Evolutionary conservation across 1,140 invertebrate genomes (phyloP).

Genomic region (Diabrotica undecimpunctata): DNA sequence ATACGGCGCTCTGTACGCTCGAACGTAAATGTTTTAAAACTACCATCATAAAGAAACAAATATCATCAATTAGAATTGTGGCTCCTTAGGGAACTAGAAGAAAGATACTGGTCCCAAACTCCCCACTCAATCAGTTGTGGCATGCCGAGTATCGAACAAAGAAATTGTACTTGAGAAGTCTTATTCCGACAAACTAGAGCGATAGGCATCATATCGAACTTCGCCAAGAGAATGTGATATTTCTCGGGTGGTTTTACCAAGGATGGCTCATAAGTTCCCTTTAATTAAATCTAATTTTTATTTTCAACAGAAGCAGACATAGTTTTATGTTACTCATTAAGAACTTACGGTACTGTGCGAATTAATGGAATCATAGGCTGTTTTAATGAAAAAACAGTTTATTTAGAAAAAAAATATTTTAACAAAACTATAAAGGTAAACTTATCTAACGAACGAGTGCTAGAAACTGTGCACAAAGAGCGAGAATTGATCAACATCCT

Average conservation of each 20-base stretch:
- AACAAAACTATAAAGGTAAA: too few relatives aligned
- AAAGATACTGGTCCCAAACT: slow-evolving; percentile 41
- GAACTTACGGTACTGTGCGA: too few relatives aligned
- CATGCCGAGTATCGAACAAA: slow-evolving; percentile 41
- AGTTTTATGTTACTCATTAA: too few relatives aligned
- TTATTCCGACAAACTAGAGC: slow-evolving; percentile 36
- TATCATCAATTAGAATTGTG: slow-evolving; percentile 41
- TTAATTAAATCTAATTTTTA: too few relatives aligned
- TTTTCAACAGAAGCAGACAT: too few relatives aligned
- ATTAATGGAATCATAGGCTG: too few relatives aligned
- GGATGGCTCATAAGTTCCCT: not conserved
- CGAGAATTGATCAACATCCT: too few relatives aligned
- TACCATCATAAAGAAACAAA: slow-evolving; percentile 36
- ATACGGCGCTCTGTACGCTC: not conserved
- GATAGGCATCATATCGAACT: slow-evolving; percentile 41
- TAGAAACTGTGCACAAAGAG: too few relatives aligned
- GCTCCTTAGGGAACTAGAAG: slow-evolving; percentile 35
- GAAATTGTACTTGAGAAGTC: slow-evolving; percentile 43
- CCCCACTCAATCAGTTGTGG: slow-evolving; percentile 46
- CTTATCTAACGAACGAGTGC: too few relatives aligned
- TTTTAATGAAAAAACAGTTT: too few relatives aligned
- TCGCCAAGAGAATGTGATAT: slow-evolving; percentile 35
- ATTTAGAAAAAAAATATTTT: too few relatives aligned
- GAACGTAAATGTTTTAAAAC: slow-evolving; percentile 20
- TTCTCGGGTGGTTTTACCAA: slow-evolving; percentile 25